Percentiles rank a stretch among this genome's conserved stretches.
phyloP scores from a whole-genome alignment of 2,888 invertebrate species.

The Latheticus oryzae region DNA sequence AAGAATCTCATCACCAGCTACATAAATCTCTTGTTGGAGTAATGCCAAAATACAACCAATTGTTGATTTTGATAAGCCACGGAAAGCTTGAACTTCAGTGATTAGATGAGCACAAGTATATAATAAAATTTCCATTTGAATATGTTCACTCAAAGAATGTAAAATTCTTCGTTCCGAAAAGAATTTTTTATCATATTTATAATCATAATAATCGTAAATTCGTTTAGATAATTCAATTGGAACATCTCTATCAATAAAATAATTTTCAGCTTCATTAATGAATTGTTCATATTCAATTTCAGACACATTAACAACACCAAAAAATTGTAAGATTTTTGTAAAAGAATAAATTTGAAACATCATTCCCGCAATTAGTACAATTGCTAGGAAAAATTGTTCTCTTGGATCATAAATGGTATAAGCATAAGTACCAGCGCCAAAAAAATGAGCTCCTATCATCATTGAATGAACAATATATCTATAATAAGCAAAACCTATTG shows the following conservation, averaged over 20 bases:
- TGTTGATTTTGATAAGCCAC: constrained; percentile 3
- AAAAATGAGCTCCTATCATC: too few relatives aligned
- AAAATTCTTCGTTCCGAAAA: constrained; percentile 8
- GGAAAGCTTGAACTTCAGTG: not conserved
- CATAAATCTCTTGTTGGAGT: constrained; percentile 7
- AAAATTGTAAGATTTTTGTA: too few relatives aligned
- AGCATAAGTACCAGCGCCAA: too few relatives aligned
- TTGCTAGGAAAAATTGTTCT: too few relatives aligned
- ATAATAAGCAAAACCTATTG: too few relatives aligned
- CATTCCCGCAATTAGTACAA: too few relatives aligned
- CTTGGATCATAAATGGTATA: too few relatives aligned
- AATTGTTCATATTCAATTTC: constrained; percentile 6
- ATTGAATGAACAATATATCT: too few relatives aligned
- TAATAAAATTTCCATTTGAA: constrained; percentile 10
- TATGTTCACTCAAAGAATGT: constrained; percentile 1
- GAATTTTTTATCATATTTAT: constrained; percentile 9
- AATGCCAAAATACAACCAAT: constrained; percentile 2
- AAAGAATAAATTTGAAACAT: too few relatives aligned
- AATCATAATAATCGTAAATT: constrained; percentile 10
- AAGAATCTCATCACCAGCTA: not conserved
- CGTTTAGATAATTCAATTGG: not conserved
- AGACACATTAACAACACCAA: constrained; percentile 3
- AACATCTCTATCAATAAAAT: not conserved
- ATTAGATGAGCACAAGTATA: constrained; percentile 4
- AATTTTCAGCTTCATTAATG: not conserved